Evolutionary conservation across 2,113 vertebrate genomes (phyloP), one percentile per base, ranked within the genome.

Genomic region (Suncus etruscus): DNA sequence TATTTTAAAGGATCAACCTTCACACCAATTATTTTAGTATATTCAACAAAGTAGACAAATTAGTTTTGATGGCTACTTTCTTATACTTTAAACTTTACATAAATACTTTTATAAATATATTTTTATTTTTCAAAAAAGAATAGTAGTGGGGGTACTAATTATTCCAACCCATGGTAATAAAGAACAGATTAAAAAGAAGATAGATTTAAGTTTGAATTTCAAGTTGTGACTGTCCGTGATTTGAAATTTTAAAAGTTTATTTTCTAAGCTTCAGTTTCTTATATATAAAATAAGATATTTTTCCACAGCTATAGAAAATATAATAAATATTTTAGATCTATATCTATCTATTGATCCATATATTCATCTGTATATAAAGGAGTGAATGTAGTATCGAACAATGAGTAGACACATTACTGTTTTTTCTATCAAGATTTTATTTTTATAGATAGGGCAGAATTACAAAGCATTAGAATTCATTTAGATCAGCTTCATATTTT

Each of bases 31-130:
- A 54, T 54, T 54, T 54, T 15, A 54, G 12, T 54, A 54, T 54
- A 54, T 14, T 16, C 18, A 14, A 54, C 12, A 16, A 54, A 54
- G 54, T 54, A 14, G 39, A 39, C 3, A 39, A 54, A 15, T 54
- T 4, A 54, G 65, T 90, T 45, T 58, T 79, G n/a, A n/a, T 32
- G 7, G 50, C n/a, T 22, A 3, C 39, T 69, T 91, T 47, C 45
- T 85, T 76, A 48, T 66, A 77, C 77, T 48, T 69, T 72, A 76
- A 81, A 70, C 51, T 70, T 88, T 78, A 39, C 39, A 39, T 5
- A 39, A 5, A 39, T 39, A 39, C 39, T 39, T 39, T 39, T 39
- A 39, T 39, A 39, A 39, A 39, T 39, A 39, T n/a, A 11, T 14
- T 54, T 81, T 86, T 48, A 77, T 74, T 31, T 91, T 86, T 88